phyloP scores from a whole-genome alignment of 37 sponge, comb jelly and placozoan genomes.

The Dysidea cf. avara region DNA sequence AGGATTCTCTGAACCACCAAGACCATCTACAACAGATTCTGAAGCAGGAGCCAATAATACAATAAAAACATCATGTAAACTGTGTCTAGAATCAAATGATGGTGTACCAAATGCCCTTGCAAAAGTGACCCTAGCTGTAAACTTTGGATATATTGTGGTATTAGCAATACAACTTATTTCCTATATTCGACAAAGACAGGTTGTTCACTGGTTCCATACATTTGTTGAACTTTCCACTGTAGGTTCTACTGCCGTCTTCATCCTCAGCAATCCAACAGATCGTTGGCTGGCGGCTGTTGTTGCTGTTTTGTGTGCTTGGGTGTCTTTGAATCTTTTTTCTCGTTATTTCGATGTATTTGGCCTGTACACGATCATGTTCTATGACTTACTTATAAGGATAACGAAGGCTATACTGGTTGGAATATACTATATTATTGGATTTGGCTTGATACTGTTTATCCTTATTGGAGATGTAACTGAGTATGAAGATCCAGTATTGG shows the following conservation, averaged over 20 bases:
- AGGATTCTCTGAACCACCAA: constrained; percentile 9
- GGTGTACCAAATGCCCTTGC: too few relatives aligned
- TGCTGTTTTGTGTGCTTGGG: constrained; percentile 77
- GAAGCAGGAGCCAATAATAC: too few relatives aligned
- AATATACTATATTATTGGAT: constrained; percentile 64
- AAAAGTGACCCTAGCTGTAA: too few relatives aligned
- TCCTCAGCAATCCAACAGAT: too few relatives aligned
- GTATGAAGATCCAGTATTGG: constrained; percentile 40
- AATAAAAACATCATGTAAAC: too few relatives aligned
- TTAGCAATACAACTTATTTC: too few relatives aligned
- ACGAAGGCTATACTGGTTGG: constrained; percentile 58
- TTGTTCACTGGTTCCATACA: too few relatives aligned
- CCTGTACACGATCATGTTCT: constrained; percentile 84
- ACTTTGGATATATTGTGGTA: too few relatives aligned
- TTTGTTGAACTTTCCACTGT: constrained; percentile 9
- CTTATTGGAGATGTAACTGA: constrained; percentile 43
- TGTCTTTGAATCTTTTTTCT: constrained; percentile 58
- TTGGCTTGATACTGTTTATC: constrained; percentile 68
- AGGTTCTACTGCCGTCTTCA: too few relatives aligned
- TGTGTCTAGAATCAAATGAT: too few relatives aligned
- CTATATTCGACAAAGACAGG: too few relatives aligned
- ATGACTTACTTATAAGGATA: constrained; percentile 63
- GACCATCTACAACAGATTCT: neutral
- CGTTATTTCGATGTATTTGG: constrained; percentile 79
- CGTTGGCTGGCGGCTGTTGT: constrained; percentile 73